phyloP scores from a whole-genome alignment of 2,113 vertebrate genomes.

The Leucoraja erinaceus region DNA sequence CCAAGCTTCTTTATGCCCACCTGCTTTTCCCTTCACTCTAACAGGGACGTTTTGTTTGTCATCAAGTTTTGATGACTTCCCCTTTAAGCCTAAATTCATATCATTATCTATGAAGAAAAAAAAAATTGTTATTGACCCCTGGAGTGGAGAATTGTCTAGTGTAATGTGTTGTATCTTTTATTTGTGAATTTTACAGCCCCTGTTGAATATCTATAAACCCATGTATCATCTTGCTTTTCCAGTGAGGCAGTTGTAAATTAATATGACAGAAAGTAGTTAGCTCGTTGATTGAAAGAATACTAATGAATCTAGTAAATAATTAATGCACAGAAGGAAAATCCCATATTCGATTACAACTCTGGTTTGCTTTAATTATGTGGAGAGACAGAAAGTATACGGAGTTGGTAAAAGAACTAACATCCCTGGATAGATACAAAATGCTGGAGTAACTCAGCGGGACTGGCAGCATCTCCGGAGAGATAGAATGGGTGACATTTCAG shows the following conservation, averaged over 20 bases:
- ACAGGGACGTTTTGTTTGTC: background rate
- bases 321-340: background rate
- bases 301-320: background rate
- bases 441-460: too few relatives aligned
- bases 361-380: background rate
- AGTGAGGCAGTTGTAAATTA: background rate
- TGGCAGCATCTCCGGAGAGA: too few relatives aligned
- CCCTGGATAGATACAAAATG: too few relatives aligned
- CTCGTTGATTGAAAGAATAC: background rate
- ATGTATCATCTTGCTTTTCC: background rate
- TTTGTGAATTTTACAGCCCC: background rate
- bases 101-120: background rate
- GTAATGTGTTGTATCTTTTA: background rate
- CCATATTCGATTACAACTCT: background rate
- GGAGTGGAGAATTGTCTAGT: background rate
- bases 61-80: background rate
- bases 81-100: background rate
- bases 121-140: background rate
- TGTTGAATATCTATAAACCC: background rate
- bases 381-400: background rate
- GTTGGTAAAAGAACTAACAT: background rate
- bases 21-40: too few relatives aligned
- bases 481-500: too few relatives aligned
- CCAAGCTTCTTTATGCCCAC: too few relatives aligned
- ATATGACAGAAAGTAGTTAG: background rate